Evolutionary conservation across 1,140 invertebrate species (phyloP).

Genomic region (Papilio aristodemus): DNA sequence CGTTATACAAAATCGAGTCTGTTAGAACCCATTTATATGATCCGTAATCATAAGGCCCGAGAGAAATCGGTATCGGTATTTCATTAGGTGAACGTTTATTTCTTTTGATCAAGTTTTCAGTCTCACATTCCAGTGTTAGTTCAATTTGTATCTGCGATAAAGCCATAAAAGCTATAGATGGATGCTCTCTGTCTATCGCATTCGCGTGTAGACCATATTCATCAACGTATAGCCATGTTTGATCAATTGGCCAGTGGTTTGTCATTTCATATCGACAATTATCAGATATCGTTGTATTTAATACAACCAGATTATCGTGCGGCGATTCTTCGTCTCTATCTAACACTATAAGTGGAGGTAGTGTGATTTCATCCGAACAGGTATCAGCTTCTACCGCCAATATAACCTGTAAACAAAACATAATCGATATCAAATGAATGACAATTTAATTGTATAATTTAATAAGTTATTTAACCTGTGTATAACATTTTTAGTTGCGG

Average conservation of each 20-base stretch:
- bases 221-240: slow-evolving; percentile 67
- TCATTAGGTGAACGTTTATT: slow-evolving; percentile 50
- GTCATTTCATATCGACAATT: slow-evolving; percentile 57
- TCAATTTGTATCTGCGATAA: slow-evolving; percentile 76
- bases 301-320: slow-evolving; percentile 56
- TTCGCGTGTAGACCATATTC: slow-evolving; percentile 55
- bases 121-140: slow-evolving; percentile 57
- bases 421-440: no score
- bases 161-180: slow-evolving; percentile 74
- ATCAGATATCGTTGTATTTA: slow-evolving; percentile 51
- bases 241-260: slow-evolving; percentile 62
- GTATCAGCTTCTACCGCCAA: slow-evolving; percentile 53
- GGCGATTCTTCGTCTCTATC: slow-evolving; percentile 67
- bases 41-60: slow-evolving; percentile 61
- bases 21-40: slow-evolving; percentile 67
- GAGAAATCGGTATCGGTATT: slow-evolving; percentile 37
- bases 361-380: slow-evolving; percentile 48
- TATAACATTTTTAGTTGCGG: no score
- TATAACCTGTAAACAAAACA: slow-evolving; percentile 52
- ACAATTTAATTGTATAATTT: no score
- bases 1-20: slow-evolving; percentile 61
- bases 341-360: slow-evolving; percentile 65
- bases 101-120: slow-evolving; percentile 40
- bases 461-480: no score
- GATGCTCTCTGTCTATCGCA: slow-evolving; percentile 71